Evolutionary conservation across 2,113 vertebrate species (phyloP).

Genomic region (Dissostichus mawsoni): DNA sequence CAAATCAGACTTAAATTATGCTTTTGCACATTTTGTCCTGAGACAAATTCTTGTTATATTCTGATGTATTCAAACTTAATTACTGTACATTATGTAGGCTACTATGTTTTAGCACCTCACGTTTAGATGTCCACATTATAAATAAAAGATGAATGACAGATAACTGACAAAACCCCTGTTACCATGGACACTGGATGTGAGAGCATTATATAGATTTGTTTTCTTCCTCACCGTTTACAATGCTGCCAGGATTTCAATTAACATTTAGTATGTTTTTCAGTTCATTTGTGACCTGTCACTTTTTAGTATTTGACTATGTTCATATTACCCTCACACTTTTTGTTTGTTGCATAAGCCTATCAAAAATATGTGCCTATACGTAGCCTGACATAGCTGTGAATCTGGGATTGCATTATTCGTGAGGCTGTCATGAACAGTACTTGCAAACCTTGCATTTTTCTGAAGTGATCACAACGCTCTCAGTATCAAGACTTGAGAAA

Average conservation of each 20-base stretch:
- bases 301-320: background rate
- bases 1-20: background rate
- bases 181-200: conserved; percentile 22
- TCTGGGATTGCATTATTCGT: conserved; percentile 19
- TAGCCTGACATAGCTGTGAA: conserved; percentile 12
- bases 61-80: conserved; percentile 11
- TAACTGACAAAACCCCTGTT: conserved; percentile 32
- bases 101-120: conserved; percentile 23
- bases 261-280: background rate
- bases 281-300: background rate
- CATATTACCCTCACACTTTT: background rate
- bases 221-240: background rate
- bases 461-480: conserved; percentile 51
- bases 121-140: conserved; percentile 29
- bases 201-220: conserved; percentile 14
- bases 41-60: background rate
- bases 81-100: background rate
- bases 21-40: conserved; percentile 1
- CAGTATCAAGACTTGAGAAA: background rate
- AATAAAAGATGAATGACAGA: conserved; percentile 26
- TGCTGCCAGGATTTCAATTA: conserved; percentile 11
- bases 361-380: background rate
- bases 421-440: background rate
- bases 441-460: conserved; percentile 4
- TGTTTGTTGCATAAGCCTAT: background rate